Percentiles rank a stretch among this genome's conserved stretches.
Conservation (phyloP, 2,888 invertebrate genomes). For the Gari tellinella region DNA sequence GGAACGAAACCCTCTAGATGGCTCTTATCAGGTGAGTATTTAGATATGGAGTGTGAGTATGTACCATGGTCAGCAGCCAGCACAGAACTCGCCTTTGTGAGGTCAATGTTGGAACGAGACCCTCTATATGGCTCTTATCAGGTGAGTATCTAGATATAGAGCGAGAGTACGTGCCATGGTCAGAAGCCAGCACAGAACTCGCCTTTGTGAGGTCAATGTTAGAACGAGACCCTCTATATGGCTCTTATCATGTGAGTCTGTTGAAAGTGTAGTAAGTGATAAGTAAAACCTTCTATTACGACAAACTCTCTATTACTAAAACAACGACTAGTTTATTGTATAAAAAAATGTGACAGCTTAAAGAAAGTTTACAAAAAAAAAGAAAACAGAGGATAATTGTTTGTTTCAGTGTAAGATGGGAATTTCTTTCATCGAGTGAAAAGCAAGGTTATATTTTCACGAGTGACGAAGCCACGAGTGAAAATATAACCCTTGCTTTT, state of each 20-base stretch:
- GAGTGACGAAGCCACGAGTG: no score
- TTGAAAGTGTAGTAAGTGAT: no score
- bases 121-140: constrained; percentile 62
- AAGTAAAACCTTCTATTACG: no score
- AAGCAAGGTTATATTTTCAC: no score
- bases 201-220: constrained; percentile 63
- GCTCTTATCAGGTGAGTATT: constrained; percentile 61
- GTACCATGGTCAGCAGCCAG: constrained; percentile 67
- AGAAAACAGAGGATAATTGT: no score
- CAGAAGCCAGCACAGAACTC: constrained; percentile 58
- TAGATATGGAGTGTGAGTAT: constrained; percentile 66
- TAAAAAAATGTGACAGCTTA: no score
- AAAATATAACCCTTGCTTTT: no score
- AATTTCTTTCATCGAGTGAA: no score
- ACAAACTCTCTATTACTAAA: no score
- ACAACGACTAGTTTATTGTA: no score
- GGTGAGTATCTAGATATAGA: constrained; percentile 65
- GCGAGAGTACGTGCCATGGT: constrained; percentile 68
- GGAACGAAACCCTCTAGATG: constrained; percentile 59
- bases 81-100: constrained; percentile 56
- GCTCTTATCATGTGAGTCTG: constrained; percentile 61
- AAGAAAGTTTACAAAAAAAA: no score
- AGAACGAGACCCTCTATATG: constrained; percentile 59
- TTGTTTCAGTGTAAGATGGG: no score
- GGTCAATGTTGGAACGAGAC: constrained; percentile 61